Base-by-base conservation (phyloP, 2,888 invertebrate species). In the Tiliacea citrago region DNA sequence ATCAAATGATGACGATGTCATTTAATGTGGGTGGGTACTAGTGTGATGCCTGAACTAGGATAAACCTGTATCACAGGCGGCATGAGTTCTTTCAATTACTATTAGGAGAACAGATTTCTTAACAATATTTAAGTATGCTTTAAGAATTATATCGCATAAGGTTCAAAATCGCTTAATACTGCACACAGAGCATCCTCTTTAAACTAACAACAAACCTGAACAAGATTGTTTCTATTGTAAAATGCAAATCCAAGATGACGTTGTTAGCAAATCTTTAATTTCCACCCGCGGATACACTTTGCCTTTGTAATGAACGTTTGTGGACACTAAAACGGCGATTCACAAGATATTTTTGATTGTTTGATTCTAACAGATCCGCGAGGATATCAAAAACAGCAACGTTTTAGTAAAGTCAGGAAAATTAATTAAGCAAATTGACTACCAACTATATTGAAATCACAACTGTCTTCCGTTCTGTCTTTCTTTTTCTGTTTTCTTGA, bases 191-290 rank as follows among this genome's bases (percentile, higher is more conserved):
- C 35, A 47, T 65, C 21, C 47, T 8, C 13, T 65, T 9, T 29
- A 47, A 29, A 71, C 12, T 29, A 61, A 55, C 47, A 70, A 65
- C 18, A 67, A 73, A 55, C n/a, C 24, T 53, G 42, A 42, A 58
- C 58, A 39, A 29, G 49, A 42, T 10, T 57, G 42, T 62, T n/a
- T 67, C 58, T 79, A 66, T 75, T 62, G 71, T 63, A 47, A 84
- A 87, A 89, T 88, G 80, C 66, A 85, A 85, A 88, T 86, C 75
- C 58, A 79, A 78, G 69, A 79, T 77, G 78, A 81, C 75, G 82
- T 86, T 82, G 83, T 87, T 86, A 85, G 74, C 68, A 82, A 84
- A 81, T 82, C 83, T 88, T 88, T 85, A 87, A 89, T 88, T 88
- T 88, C 81, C 84, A 81, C 63, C 79, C 81, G 79, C 82, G 83